Base-by-base conservation (phyloP, 92 coral and sea anemone genomes). In the Umimayanthus chanpuru region DNA sequence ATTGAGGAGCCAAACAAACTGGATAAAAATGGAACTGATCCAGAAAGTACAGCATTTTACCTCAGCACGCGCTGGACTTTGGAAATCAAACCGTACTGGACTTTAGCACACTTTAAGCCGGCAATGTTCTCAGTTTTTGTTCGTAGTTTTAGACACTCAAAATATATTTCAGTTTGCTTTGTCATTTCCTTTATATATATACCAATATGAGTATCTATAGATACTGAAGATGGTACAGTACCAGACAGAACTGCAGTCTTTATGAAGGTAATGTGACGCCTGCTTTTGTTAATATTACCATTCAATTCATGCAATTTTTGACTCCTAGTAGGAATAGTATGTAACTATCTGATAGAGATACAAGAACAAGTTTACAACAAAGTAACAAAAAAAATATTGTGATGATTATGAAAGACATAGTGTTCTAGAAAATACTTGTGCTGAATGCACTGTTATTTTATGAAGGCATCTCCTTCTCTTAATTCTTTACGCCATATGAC, bases 21-120 rank as follows among this genome's bases (percentile, higher is more conserved):
- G 6, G 79, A 75, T 25, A 75, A 75, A 75, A 39, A 53, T 75
- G 79, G 79, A 75, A 38, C 50, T 36, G 53, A 39, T 75, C 50
- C 79, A 75, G 25, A 20, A 39, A 25, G 41, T 75, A 38, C 16
- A 6, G 50, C 30, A 75, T 75, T 75, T 73, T 16, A 23, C 11
- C 28, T 53, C 6, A 39, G 39, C 79, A 36, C 15, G 25, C 28
- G 44, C 39, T 10, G 10, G 26, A 73, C 44, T 43, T 43, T 4
- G n/a, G 47, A 39, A 20, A 36, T 50, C n/a, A 39, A 75, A 40
- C 16, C 28, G 26, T 39, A 39, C 10, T 39, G 12, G n/a, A 39
- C n/a, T 75, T 75, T 10, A 39, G 44, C 44, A 29, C 28, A 20
- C 79, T 39, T 39, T 16, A 75, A 8, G 44, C 26, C 23, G 20